Conservation (phyloP, 1,140 invertebrate species). For the Paracyclopina nana region DNA sequence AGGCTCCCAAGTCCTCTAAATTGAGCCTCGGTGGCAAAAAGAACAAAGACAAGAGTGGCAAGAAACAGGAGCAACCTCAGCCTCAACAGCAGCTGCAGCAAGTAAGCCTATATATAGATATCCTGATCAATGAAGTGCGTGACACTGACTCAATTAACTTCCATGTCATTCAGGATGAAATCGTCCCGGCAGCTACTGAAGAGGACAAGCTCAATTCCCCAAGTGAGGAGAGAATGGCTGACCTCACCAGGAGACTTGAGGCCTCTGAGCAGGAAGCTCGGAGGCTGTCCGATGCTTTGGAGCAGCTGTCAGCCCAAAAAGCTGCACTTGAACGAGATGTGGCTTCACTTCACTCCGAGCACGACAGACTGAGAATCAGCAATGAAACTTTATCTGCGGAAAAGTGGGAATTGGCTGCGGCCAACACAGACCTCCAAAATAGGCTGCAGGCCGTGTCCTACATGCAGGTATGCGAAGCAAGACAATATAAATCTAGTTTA, state of each 20-base stretch:
- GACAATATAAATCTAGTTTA: too few species aligned
- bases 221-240: not conserved
- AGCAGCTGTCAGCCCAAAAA: not conserved
- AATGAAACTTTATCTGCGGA: not conserved
- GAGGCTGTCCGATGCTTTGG: not conserved
- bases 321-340: not conserved
- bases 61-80: not conserved
- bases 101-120: not conserved
- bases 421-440: conserved; percentile 5
- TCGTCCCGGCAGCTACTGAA: not conserved
- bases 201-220: not conserved
- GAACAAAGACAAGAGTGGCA: not conserved
- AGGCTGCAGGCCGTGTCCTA: not conserved
- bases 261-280: not conserved
- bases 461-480: conserved; percentile 2
- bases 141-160: not conserved
- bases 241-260: not conserved
- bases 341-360: too few species aligned
- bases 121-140: not conserved
- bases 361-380: not conserved
- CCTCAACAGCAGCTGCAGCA: not conserved
- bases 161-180: not conserved
- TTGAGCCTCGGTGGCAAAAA: too few species aligned
- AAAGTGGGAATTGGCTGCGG: conserved; percentile 2
- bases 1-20: too few species aligned